A percentile compares a stretch with the other conserved stretches of the same genome.
These are phyloP conservation scores for Phylloscopus trochiloides DNA, from an alignment of 2,113 vertebrate genomes.

Conservation along the genomic window DNA sequence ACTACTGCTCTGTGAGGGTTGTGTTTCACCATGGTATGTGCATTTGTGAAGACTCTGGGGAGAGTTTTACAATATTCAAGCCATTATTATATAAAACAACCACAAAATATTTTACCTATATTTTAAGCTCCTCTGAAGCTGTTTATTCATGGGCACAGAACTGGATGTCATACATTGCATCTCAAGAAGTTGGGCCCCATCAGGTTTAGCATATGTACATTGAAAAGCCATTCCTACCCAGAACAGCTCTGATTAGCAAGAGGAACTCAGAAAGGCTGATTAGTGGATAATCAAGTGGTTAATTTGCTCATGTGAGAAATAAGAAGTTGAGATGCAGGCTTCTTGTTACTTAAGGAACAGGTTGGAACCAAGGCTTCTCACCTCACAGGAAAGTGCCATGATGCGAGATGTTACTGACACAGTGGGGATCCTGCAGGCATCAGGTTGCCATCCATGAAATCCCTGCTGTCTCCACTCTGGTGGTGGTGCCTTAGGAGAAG, in stretches of 20 bases:
- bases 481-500: neutral
- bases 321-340: neutral
- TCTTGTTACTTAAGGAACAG: neutral
- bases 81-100: neutral
- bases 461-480: neutral
- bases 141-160: neutral
- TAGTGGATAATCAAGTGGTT: neutral
- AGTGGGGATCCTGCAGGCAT: neutral
- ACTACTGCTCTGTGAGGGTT: rapidly evolving
- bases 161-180: neutral
- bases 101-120: neutral
- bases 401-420: neutral
- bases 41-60: neutral
- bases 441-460: neutral
- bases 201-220: rapidly evolving
- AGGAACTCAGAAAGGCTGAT: neutral
- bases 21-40: neutral
- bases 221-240: neutral
- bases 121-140: neutral
- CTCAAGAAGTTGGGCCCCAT: neutral
- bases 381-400: rapidly evolving
- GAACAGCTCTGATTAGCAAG: neutral
- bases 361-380: neutral
- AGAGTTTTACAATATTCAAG: neutral
- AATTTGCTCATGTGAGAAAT: neutral